Base-by-base conservation (phyloP, 2,113 vertebrate species). In the Echinops telfairi region DNA sequence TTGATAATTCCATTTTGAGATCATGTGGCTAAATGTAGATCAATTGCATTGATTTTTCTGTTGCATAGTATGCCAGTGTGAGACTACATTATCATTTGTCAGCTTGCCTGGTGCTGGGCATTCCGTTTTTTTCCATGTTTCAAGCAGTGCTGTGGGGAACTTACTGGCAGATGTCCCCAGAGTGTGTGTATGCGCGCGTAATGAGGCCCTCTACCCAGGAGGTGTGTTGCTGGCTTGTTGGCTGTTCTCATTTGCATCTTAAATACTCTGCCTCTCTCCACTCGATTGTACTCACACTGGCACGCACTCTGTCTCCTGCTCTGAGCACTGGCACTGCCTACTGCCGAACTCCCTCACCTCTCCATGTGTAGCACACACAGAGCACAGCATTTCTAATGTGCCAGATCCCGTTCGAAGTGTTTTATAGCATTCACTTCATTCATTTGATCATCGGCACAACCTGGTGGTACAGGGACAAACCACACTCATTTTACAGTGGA, bases 241-340 rank as follows among this genome's bases (percentile, higher is more conserved):
- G 25, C 1, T 80, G 4, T 60, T 75, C 66, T 77, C 62, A n/a
- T 83, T 92, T 95, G 77, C 36, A 17, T 82, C 71, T 83, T 82
- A 20, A 53, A 14, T 27, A 43, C 38, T 84, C 19, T 22, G 19
- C 11, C n/a, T 43, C 16, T 27, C 31, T 11, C 19, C 66, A 8
- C 27, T 60, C 16, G 6, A 0, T 2, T 31, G 38, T n/a, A 60
- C 53, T 11, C 76, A 11, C 27, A 11, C 29, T 11, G 15, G 27
- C 53, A 43, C 31, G 16, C 5, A 4, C n/a, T 14, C 33, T 36
- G 71, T 33, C n/a, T 73, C 33, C 33, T 10, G 3, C 33, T 19
- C 71, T 36, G 17, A 17, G 33, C 71, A 8, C 33, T 2, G 8
- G 33, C 10, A 53, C 60, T 53, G 43, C 9, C 58, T 15, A 68